phyloP scores from a whole-genome alignment of 2,888 invertebrate species.

The Gerris lacustris region DNA sequence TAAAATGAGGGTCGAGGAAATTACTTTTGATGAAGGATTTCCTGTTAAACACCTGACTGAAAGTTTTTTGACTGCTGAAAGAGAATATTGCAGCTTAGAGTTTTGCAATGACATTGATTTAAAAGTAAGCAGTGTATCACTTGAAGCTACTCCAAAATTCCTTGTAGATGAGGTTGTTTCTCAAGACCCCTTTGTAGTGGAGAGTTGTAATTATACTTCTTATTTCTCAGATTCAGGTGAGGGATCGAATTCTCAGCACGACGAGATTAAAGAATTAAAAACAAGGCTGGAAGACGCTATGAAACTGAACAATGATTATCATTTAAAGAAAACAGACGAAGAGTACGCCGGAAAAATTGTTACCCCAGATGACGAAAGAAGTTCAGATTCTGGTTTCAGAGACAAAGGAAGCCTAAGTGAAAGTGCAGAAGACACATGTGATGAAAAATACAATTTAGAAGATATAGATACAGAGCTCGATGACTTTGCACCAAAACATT shows the following conservation, averaged over 20 bases:
- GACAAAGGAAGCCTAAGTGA: conserved; percentile 38
- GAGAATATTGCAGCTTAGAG: background rate
- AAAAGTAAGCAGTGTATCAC: background rate
- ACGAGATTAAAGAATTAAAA: conserved; percentile 30
- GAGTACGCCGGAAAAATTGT: conserved; percentile 39
- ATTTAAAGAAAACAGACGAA: conserved; percentile 34
- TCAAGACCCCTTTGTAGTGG: conserved; percentile 18
- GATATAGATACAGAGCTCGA: conserved; percentile 34
- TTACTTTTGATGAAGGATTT: background rate
- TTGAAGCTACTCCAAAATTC: conserved; percentile 18
- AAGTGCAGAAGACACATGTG: conserved; percentile 33
- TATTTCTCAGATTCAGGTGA: conserved; percentile 27
- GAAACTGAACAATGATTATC: conserved; percentile 30
- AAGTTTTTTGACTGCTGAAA: background rate
- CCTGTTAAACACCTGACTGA: background rate
- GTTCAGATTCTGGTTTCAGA: conserved; percentile 41
- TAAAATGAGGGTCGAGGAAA: background rate
- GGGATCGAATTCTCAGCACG: conserved; percentile 27
- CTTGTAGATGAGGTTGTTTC: conserved; percentile 22
- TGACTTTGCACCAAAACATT: conserved; percentile 25
- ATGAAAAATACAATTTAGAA: conserved; percentile 33
- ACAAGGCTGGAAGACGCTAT: conserved; percentile 29
- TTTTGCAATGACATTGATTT: background rate
- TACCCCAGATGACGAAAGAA: conserved; percentile 41
- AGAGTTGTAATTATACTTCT: conserved; percentile 19